Conservation (phyloP, 1,140 invertebrate genomes). For the Listronotus bonariensis region DNA sequence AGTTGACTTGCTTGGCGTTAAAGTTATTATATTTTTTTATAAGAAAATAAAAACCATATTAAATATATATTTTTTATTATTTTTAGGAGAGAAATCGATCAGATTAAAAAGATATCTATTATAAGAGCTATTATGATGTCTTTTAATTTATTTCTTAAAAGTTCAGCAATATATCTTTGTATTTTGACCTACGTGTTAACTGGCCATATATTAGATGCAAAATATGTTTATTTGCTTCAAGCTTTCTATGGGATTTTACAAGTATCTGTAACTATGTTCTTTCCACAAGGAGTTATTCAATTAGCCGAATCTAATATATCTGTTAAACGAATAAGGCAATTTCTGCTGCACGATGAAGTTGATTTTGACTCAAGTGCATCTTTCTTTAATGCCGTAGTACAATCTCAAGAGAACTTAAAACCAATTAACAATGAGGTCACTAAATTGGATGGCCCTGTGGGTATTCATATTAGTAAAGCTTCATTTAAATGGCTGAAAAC, state of each 20-base stretch:
- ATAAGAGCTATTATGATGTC: constrained; percentile 73
- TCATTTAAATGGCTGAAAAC: constrained; percentile 65
- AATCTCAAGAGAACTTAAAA: constrained; percentile 4
- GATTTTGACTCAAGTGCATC: constrained; percentile 1
- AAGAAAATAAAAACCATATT: no score
- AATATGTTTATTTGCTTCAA: constrained; percentile 73
- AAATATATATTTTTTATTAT: constrained; percentile 66
- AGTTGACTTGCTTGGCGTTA: no score
- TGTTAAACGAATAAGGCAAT: constrained; percentile 68
- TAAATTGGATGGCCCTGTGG: background rate
- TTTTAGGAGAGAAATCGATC: constrained; percentile 66
- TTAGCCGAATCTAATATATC: constrained; percentile 70
- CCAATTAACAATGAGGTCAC: background rate
- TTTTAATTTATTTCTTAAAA: constrained; percentile 71
- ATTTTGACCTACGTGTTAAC: constrained; percentile 73
- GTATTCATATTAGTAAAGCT: constrained; percentile 57
- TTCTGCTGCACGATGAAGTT: constrained; percentile 67
- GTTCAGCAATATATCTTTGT: constrained; percentile 78
- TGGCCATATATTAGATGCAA: constrained; percentile 68
- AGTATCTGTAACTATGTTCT: constrained; percentile 72
- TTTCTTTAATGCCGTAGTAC: background rate
- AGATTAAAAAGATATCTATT: constrained; percentile 69
- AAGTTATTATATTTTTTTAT: no score
- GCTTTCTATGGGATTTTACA: constrained; percentile 75
- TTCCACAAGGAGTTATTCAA: constrained; percentile 64